Percentiles rank a stretch among this genome's conserved stretches.
phyloP scores from a whole-genome alignment of 2,113 vertebrate species.

The Nannobrachium achirus region DNA sequence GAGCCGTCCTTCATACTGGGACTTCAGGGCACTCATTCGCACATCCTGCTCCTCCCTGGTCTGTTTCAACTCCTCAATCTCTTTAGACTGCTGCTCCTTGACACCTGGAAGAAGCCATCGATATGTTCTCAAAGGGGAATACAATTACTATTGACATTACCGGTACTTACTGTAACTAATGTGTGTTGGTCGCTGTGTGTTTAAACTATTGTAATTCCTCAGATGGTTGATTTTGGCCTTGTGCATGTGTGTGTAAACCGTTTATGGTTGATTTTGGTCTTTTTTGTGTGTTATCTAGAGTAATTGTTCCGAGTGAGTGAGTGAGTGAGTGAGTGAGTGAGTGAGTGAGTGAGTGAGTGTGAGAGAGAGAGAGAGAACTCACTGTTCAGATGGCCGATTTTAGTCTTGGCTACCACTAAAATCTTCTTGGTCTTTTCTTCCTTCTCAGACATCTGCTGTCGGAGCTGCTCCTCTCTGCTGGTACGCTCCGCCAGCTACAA shows the following conservation, averaged over 20 bases:
- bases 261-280: background rate
- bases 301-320: background rate
- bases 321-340: background rate
- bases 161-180: too few relatives aligned
- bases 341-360: background rate
- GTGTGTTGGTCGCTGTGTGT: too few relatives aligned
- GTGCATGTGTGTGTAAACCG: too few relatives aligned
- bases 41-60: constrained; percentile 92
- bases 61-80: constrained; percentile 91
- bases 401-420: constrained; percentile 90
- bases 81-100: constrained; percentile 88
- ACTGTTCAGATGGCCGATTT: constrained; percentile 91
- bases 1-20: constrained; percentile 91
- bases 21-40: constrained; percentile 89
- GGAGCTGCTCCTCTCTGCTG: constrained; percentile 87
- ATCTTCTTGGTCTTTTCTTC: constrained; percentile 97
- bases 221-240: too few relatives aligned
- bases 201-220: too few relatives aligned
- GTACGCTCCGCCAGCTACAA: constrained; percentile 84
- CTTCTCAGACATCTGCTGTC: constrained; percentile 91
- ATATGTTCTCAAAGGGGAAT: too few relatives aligned
- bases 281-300: background rate
- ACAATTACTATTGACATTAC: too few relatives aligned
- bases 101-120: constrained; percentile 75
- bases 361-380: constrained; percentile 29